Percentiles rank a stretch among this genome's conserved stretches.
Evolutionary conservation across 1,140 invertebrate genomes (phyloP).

Genomic region (Cepaea nemoralis): DNA sequence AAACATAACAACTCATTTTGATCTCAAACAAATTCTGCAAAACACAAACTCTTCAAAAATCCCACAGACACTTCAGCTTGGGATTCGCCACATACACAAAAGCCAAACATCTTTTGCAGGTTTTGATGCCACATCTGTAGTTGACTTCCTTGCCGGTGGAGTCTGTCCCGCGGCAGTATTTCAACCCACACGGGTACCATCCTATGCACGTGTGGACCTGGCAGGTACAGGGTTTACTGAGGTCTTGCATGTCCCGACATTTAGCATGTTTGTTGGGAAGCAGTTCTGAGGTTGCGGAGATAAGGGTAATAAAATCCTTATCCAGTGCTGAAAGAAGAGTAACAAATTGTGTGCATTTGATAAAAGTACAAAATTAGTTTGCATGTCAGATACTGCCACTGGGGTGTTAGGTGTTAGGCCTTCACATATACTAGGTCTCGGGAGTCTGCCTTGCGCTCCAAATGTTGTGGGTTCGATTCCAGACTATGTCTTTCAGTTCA

Average conservation of each 20-base stretch:
- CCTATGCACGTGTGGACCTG: constrained; percentile 86
- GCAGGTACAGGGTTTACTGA: constrained; percentile 80
- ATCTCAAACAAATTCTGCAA: too few species aligned
- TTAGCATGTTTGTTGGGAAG: constrained; percentile 59
- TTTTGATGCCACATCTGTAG: constrained; percentile 94
- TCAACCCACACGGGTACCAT: constrained; percentile 93
- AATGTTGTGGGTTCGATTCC: too few species aligned
- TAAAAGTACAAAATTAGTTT: not conserved
- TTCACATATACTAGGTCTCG: too few species aligned
- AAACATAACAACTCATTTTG: too few species aligned
- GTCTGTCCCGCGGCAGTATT: constrained; percentile 88
- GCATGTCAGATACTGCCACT: not conserved
- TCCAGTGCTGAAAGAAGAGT: constrained; percentile 53
- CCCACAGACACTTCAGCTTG: constrained; percentile 89
- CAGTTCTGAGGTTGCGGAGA: constrained; percentile 57
- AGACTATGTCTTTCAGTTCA: too few species aligned
- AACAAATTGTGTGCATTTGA: not conserved
- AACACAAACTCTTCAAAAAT: constrained; percentile 62
- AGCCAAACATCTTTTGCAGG: constrained; percentile 88
- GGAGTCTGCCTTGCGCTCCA: too few species aligned
- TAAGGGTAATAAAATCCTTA: constrained; percentile 59
- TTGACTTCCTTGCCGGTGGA: constrained; percentile 76
- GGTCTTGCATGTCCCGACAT: constrained; percentile 64
- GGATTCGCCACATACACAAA: constrained; percentile 87
- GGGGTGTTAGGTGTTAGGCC: too few species aligned